Evolutionary conservation across 2,888 invertebrate species (phyloP), one percentile per base, ranked within the genome.

Genomic region (Bruchidius siliquastri): DNA sequence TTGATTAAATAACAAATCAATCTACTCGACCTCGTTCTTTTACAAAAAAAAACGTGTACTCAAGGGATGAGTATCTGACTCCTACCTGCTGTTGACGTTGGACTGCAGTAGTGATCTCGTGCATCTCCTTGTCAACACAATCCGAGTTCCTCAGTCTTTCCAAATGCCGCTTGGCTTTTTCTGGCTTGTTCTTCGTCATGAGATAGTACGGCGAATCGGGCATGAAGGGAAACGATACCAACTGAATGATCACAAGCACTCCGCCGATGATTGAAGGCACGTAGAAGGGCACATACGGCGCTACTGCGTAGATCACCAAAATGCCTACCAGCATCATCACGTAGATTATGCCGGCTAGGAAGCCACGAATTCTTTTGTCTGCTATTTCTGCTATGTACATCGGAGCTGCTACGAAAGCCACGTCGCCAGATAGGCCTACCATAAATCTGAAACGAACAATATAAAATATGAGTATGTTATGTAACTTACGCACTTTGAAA

Each of bases 371-470:
- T 74, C 84, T 84, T 73, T 86, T 84, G 77, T 86, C 86, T 18
- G 87, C 86, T 72, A 86, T 86, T 81, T 87, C 86, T 3, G 85
- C 86, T 69, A 86, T 84, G 79, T 85, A 86, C 86, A 86, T 86
- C 2, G 86, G 87, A 0, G 85, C 86, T 13, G 86, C 83, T 3
- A 87, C 87, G 76, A 86, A 87, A 4, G 85, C 86, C 0, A 85
- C 85, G 72, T 86, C 86, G 21, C 85, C 86, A 0, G 86, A 85
- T 49, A 86, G 76, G 2, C 87, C 87, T 1, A 84, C 83, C 32
- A 86, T 72, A 74, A 86, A 84, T 68, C 86, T 49, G 49, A 18
- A 49, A 49, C 1, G 49, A 49, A 49, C 6, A 49, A 13, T 49
- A 49, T 49, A 26, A 26, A 26, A n/a, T n/a, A n/a, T n/a, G n/a